Evolutionary conservation across 2,888 invertebrate genomes (phyloP).

Genomic region (Empis livida): DNA sequence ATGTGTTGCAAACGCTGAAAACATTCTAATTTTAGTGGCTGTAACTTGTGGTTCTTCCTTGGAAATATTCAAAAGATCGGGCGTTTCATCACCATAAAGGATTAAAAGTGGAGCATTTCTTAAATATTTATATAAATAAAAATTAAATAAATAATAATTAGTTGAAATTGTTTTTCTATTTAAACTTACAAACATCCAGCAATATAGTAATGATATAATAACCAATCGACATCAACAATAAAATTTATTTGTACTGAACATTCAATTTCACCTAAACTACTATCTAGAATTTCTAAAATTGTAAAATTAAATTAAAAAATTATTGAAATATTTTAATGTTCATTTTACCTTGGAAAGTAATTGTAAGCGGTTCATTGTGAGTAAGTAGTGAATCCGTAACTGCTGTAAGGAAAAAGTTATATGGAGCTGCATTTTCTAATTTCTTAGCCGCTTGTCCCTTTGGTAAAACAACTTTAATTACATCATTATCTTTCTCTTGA

Average conservation of each 20-base stretch:
- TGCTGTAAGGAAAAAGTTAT: slow-evolving; percentile 61
- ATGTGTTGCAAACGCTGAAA: slow-evolving; percentile 65
- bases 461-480: slow-evolving; percentile 44
- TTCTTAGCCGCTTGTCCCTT: slow-evolving; percentile 52
- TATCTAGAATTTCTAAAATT: slow-evolving; percentile 58
- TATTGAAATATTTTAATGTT: slow-evolving; percentile 40
- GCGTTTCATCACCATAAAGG: slow-evolving; percentile 62
- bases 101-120: slow-evolving; percentile 60
- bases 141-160: neutral
- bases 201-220: slow-evolving; percentile 71
- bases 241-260: slow-evolving; percentile 80
- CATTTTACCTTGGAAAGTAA: slow-evolving; percentile 52
- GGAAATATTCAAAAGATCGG: slow-evolving; percentile 39
- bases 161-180: neutral
- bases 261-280: slow-evolving; percentile 60
- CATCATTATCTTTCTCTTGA: slow-evolving; percentile 24
- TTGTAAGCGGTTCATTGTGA: slow-evolving; percentile 47
- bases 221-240: slow-evolving; percentile 84
- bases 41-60: slow-evolving; percentile 46
- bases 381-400: slow-evolving; percentile 52
- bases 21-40: slow-evolving; percentile 49
- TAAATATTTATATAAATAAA: neutral
- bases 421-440: slow-evolving; percentile 53
- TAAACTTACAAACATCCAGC: slow-evolving; percentile 51
- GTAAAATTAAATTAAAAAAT: slow-evolving; percentile 1